phyloP scores from a whole-genome alignment of 2,113 vertebrate species.

The Lycaon pictus region DNA sequence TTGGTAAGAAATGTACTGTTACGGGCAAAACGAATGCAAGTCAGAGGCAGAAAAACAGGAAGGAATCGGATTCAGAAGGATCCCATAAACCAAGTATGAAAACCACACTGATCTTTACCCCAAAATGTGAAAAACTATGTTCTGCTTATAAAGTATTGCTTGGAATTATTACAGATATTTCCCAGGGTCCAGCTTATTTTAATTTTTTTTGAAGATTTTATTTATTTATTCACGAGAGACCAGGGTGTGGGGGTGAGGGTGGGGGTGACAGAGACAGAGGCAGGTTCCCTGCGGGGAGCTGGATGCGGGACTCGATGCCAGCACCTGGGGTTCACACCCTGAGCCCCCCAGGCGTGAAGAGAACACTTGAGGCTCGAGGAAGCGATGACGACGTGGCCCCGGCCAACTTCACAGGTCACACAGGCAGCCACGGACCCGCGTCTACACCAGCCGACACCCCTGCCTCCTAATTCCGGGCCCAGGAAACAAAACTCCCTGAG shows the following conservation, averaged over 20 bases:
- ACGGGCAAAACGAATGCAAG: neutral
- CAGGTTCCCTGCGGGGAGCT: no score
- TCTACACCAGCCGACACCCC: neutral
- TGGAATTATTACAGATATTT: neutral
- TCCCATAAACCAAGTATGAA: neutral
- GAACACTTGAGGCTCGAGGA: neutral
- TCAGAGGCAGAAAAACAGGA: neutral
- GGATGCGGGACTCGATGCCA: no score
- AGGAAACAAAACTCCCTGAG: neutral
- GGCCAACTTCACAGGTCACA: neutral
- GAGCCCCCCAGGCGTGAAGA: neutral
- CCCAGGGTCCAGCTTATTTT: neutral
- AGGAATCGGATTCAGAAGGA: constrained; percentile 5
- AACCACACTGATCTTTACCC: neutral
- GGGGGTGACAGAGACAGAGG: no score
- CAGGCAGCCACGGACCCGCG: neutral
- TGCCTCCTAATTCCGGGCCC: neutral
- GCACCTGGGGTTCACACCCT: no score
- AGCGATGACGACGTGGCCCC: neutral
- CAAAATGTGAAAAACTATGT: neutral
- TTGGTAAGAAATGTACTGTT: neutral
- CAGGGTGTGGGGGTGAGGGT: no score
- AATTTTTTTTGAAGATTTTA: no score
- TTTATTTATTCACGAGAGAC: no score
- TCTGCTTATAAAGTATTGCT: neutral